These are phyloP conservation scores for Nesidiocoris tenuis DNA, from an alignment of 2,888 invertebrate genomes.

Conservation along the genomic window DNA sequence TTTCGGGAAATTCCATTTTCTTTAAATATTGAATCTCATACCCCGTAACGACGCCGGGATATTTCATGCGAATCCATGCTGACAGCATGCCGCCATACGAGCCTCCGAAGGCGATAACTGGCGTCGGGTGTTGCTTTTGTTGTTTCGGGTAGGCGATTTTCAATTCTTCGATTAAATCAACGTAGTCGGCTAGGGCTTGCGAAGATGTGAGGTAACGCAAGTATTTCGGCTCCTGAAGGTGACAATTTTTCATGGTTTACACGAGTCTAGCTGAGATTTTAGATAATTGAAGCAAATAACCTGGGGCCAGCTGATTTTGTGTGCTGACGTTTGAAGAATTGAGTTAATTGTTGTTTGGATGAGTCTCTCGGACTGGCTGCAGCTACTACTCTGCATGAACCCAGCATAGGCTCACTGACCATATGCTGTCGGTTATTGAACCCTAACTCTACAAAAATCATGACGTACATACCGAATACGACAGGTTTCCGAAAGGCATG, in stretches of 20 bases:
- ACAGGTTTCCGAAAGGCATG: constrained; percentile 80
- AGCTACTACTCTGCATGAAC: no score
- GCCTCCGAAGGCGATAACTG: constrained; percentile 78
- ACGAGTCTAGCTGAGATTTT: no score
- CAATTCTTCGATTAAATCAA: constrained; percentile 70
- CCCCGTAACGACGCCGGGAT: constrained; percentile 83
- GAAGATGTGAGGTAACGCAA: constrained; percentile 81
- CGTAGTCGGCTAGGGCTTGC: constrained; percentile 93
- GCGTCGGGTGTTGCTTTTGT: constrained; percentile 60
- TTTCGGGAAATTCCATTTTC: no score
- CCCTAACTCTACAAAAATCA: no score
- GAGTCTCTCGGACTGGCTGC: no score
- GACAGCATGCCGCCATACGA: constrained; percentile 98
- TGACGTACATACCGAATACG: constrained; percentile 56
- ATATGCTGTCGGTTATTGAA: no score
- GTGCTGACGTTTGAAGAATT: no score
- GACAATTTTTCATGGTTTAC: no score
- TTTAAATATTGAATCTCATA: constrained; percentile 52
- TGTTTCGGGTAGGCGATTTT: constrained; percentile 56
- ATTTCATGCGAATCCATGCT: constrained; percentile 94
- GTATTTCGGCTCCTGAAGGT: constrained; percentile 60
- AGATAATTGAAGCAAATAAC: no score
- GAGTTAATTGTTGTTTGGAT: no score
- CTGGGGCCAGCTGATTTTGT: no score
- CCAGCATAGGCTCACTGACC: no score